Base-by-base conservation (phyloP, 2,888 invertebrate species). In the Crossocerus cetratus region DNA sequence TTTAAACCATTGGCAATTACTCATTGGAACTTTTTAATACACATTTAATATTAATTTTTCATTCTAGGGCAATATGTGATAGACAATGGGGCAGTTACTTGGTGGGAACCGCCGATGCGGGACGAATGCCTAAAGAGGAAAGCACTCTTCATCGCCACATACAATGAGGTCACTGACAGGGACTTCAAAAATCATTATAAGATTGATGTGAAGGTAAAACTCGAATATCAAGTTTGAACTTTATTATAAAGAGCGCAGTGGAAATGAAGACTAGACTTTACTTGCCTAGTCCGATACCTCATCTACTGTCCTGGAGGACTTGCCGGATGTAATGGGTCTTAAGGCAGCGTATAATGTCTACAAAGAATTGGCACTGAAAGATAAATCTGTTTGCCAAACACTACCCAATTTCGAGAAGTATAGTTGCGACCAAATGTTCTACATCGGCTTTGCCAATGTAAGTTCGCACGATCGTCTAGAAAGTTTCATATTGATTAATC, bases 381-480 rank as follows among this genome's bases (percentile, higher is more conserved):
- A 42, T 16, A 2, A n/a, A 11, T 3, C 16, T 13, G 43, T 43
- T 11, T 59, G 58, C 43, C 8, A 2, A 43, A 16, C 21, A 11
- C 14, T 59, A 18, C 58, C 58, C 0, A 20, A 42, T 8, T 59
- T 59, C 20, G 18, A 42, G 42, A 20, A 59, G 8, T 59, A 21
- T 18, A 59, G 43, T 3, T 59, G 58, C 20, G 58, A 59, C 16
- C n/a, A 59, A 43, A 16, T 59, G 21, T 59, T 59, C 18, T 59
- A 42, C 44, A n/a, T 59, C 16, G 42, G 42, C 3, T 59, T 59
- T 20, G 58, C 43, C 13, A 59, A 59, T 16, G 58, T 59, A 16
- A 32, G 32, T 11, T 14, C 22, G 2, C 8, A 18, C 14, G 1
- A 1, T 32, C 8, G 32, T 32, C 32, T 11, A 2, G 8, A 0